Evolutionary conservation across 2,113 vertebrate genomes (phyloP).

Genomic region (Catharus bicknelli): DNA sequence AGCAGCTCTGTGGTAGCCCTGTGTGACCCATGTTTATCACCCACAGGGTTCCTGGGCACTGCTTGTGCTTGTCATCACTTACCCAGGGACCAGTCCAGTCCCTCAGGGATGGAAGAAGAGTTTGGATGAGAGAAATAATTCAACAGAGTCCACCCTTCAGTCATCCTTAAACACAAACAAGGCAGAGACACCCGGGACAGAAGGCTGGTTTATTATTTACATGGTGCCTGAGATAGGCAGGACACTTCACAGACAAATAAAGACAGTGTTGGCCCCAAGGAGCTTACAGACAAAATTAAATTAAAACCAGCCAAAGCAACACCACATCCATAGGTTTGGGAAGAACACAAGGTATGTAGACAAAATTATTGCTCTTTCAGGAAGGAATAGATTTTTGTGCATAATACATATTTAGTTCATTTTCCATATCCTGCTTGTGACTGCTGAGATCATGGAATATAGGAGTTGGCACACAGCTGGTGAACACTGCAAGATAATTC

Average conservation of each 20-base stretch:
- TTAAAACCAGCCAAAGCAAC: not conserved
- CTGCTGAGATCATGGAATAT: not conserved
- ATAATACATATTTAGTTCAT: not conserved
- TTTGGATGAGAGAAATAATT: not conserved
- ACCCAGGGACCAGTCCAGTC: not conserved
- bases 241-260: not conserved
- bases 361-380: not conserved
- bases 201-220: constrained; percentile 25
- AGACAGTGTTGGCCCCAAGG: not conserved
- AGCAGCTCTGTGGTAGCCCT: not conserved
- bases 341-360: not conserved
- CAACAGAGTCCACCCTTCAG: not conserved
- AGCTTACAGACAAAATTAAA: not conserved
- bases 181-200: not conserved
- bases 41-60: not conserved
- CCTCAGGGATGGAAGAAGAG: not conserved
- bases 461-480: not conserved
- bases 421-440: not conserved
- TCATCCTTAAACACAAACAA: not conserved
- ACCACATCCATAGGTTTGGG: not conserved
- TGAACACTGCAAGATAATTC: not conserved
- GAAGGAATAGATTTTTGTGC: not conserved
- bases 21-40: not conserved
- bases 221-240: not conserved
- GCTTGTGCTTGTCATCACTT: not conserved